Base-by-base conservation (phyloP, 2,113 vertebrate genomes). In the Piprites chloris region DNA sequence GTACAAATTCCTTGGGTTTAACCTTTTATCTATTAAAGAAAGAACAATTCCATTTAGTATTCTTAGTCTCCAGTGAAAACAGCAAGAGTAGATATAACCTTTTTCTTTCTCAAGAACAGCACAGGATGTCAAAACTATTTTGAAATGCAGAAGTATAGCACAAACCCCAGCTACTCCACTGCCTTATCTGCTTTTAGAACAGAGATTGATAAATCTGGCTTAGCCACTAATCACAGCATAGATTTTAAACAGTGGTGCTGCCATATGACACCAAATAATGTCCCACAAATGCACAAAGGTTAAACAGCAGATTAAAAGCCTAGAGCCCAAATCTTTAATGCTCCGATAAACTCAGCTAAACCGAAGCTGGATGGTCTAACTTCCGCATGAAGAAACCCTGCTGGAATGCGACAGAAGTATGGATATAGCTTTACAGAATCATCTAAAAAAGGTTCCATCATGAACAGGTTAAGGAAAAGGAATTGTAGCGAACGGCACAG, bases 231-330 rank as follows among this genome's bases (percentile, higher is more conserved):
- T 94, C 90, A 90, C 96, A 83, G 85, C 89, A 96, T 97, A 37
- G 89, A 87, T 95, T 97, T 97, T 97, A 95, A 96, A 90, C 90
- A 96, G 95, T 85, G 95, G 90, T 97, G 86, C 78, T 95, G 95
- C 96, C 93, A 91, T 93, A 90, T 67, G 92, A 97, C 92, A 96
- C 93, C 93, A 96, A 97, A 96, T 92, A 97, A 97, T 93, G 90
- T 91, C 96, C 97, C 93, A 96, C 96, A 96, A 91, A 97, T 95
- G 96, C 92, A 97, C 96, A 90, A 91, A 98, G 96, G 95, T 97
- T 98, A 98, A 97, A 97, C 96, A 97, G 97, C 97, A 98, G 97
- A 97, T 97, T 97, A 98, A 97, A 96, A 96, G 96, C 95, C 85
- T 91, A 96, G 65, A 97, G 95, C 95, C 97, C 97, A 75, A 94